Percentiles rank a stretch among this genome's conserved stretches.
phyloP scores from a whole-genome alignment of 2,797 vertebrate species.

The Malacoraja senta region DNA sequence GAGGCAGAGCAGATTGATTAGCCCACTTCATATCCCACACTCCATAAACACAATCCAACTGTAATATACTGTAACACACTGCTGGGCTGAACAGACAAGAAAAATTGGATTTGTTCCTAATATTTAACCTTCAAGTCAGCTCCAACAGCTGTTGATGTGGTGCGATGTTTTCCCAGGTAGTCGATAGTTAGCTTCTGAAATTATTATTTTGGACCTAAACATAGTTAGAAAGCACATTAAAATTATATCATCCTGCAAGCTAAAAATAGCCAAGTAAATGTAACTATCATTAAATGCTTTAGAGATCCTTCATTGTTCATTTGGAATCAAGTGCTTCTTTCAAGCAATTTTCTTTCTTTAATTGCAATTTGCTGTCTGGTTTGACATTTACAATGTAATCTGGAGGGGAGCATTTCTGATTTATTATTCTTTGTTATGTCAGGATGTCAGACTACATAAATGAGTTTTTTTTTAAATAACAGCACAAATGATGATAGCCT shows the following conservation, averaged over 20 bases:
- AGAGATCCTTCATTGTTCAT: slow-evolving; percentile 81
- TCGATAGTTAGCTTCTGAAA: slow-evolving; percentile 63
- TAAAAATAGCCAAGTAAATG: slow-evolving; percentile 63
- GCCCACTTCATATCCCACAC: slow-evolving; percentile 96
- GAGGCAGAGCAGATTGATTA: slow-evolving; percentile 98
- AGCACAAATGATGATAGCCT: slow-evolving; percentile 86
- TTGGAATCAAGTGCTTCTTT: slow-evolving; percentile 87
- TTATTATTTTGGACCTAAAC: slow-evolving; percentile 34
- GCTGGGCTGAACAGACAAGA: slow-evolving; percentile 98
- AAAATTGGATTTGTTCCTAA: slow-evolving; percentile 98
- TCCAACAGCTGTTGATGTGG: slow-evolving; percentile 93
- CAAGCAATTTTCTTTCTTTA: slow-evolving; percentile 94
- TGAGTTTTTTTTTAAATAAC: slow-evolving; percentile 82
- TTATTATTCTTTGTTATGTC: slow-evolving; percentile 88
- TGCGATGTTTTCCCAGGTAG: slow-evolving; percentile 86
- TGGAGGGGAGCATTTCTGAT: slow-evolving; percentile 84
- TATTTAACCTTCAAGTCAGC: slow-evolving; percentile 97
- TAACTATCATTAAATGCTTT: slow-evolving; percentile 90
- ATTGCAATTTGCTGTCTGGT: slow-evolving; percentile 93
- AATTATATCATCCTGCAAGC: slow-evolving; percentile 35
- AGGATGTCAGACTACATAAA: slow-evolving; percentile 82
- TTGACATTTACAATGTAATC: slow-evolving; percentile 95
- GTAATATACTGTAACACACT: slow-evolving; percentile 88
- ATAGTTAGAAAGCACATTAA: slow-evolving; percentile 36
- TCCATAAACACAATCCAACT: slow-evolving; percentile 95